Evolutionary conservation across 2,797 vertebrate genomes (phyloP).

Genomic region (Pogonophryne albipinna): DNA sequence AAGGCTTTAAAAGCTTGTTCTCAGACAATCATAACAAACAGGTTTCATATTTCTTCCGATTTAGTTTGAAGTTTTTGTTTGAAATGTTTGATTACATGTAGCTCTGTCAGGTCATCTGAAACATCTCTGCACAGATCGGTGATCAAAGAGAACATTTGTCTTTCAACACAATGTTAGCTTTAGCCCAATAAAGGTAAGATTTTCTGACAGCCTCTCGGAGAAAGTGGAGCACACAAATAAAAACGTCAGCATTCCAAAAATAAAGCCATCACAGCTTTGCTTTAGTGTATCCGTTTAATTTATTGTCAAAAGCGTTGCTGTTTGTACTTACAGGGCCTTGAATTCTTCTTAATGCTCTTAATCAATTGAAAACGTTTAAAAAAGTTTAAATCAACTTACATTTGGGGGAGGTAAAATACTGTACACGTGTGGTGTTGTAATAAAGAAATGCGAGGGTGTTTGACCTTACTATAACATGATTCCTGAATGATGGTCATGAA

Average conservation of each 20-base stretch:
- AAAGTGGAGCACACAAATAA: constrained; percentile 40
- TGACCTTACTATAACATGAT: no score
- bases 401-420: no score
- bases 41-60: constrained; percentile 9
- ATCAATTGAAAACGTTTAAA: no score
- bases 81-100: constrained; percentile 8
- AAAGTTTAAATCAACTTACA: no score
- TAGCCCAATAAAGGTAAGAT: constrained; percentile 25
- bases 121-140: constrained; percentile 9
- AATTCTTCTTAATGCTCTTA: no score
- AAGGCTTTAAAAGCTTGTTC: not conserved
- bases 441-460: no score
- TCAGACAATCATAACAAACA: not conserved
- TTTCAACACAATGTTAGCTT: constrained; percentile 27
- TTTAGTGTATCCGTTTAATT: constrained; percentile 10
- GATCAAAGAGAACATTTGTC: constrained; percentile 38
- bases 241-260: constrained; percentile 32
- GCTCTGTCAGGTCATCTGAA: constrained; percentile 2
- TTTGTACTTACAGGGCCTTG: not conserved
- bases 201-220: constrained; percentile 35
- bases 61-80: not conserved
- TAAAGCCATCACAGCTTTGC: not conserved
- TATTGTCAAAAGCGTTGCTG: not conserved
- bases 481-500: no score
- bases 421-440: no score